Base-by-base conservation (phyloP, 2,113 vertebrate species). In the Pomatostomus ruficeps region DNA sequence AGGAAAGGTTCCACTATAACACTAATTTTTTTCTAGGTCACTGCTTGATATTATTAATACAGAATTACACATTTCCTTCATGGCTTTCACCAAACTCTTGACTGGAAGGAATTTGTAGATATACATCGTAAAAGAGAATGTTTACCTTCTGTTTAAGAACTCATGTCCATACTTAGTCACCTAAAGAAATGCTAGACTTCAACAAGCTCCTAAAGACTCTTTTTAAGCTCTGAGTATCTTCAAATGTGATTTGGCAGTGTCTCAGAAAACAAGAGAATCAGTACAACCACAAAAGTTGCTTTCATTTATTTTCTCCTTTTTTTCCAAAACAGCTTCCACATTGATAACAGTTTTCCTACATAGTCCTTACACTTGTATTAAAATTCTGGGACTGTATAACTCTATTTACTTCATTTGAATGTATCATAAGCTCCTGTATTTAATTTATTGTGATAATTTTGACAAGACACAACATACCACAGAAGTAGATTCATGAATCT, bases 101-200 rank as follows among this genome's bases (percentile, higher is more conserved):
- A 43, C 26, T 88, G 43, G 58, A 80, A 92, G 14, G 46, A 86
- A 20, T 66, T 76, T 38, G 48, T 11, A 74, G 58, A 61, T 19
- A 65, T 3, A 23, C 10, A 38, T 38, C 62, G 28, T 58, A 43
- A 86, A 91, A 85, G 49, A 74, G 22, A 72, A 35, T 77, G 72
- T 93, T 96, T 71, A 40, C 19, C 7, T 31, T 62, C 46, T 74
- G 25, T 46, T 71, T 63, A 71, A 77, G 57, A 72, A 33, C 23
- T 91, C 78, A 85, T 85, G 73, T 40, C 88, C 86, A 68, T 93
- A 95, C 72, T 84, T 91, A 77, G 82, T 63, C 84, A 92, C 86
- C 76, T 91, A 81, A 90, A 86, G 48, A 88, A 91, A 66, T 16
- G 7, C 9, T 51, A 80, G 40, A 55, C 9, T 73, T 80, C 88